Evolutionary conservation across 2,888 invertebrate species (phyloP).

Genomic region (Aethes cnicana): DNA sequence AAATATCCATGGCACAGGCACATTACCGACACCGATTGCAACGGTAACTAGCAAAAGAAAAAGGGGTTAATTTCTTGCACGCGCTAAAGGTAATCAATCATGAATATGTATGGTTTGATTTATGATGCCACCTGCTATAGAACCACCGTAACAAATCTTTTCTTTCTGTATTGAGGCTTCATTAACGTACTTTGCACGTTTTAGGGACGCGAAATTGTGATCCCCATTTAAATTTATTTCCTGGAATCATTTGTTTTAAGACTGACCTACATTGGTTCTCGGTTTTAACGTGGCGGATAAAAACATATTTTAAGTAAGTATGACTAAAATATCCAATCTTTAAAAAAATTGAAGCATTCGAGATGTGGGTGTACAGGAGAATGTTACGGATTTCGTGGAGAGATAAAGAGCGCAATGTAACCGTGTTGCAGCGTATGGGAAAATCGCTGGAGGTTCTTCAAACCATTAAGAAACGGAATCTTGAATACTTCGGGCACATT

Average conservation of each 20-base stretch:
- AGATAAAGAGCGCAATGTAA: too few species aligned
- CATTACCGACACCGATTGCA: slow-evolving; percentile 25
- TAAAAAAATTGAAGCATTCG: too few species aligned
- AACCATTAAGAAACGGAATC: too few species aligned
- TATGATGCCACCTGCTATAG: slow-evolving; percentile 62
- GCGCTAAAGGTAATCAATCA: slow-evolving; percentile 64
- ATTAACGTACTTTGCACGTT: slow-evolving; percentile 18
- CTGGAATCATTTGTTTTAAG: not conserved
- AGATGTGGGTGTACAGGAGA: too few species aligned
- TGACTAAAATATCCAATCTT: too few species aligned
- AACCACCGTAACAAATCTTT: slow-evolving; percentile 58
- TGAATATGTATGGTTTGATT: slow-evolving; percentile 64
- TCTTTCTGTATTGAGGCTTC: slow-evolving; percentile 38
- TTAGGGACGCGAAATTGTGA: not conserved
- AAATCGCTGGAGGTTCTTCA: too few species aligned
- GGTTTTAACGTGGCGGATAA: too few species aligned
- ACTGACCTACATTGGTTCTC: not conserved
- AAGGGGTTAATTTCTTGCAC: slow-evolving; percentile 52
- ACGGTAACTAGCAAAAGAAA: slow-evolving; percentile 43
- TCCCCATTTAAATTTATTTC: slow-evolving; percentile 2
- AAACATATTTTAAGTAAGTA: too few species aligned
- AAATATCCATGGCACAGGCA: not conserved
- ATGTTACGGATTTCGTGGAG: too few species aligned
- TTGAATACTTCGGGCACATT: too few species aligned
- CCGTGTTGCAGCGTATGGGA: too few species aligned